phyloP scores from a whole-genome alignment of 2,888 invertebrate species.

The Trypoxylon attenuatum region DNA sequence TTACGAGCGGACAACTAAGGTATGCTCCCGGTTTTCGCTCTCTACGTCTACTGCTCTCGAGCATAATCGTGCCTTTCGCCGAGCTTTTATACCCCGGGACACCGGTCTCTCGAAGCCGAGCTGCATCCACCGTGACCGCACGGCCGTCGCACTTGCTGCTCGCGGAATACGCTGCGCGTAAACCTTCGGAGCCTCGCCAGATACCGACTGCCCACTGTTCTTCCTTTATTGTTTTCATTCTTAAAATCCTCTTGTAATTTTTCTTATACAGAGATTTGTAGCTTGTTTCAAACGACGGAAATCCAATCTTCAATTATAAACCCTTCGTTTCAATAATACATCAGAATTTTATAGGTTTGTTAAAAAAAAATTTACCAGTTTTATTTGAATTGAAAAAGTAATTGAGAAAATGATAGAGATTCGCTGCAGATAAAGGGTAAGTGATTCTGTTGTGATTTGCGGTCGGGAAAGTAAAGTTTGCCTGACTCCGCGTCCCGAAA shows the following conservation, averaged over 20 bases:
- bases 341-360: no score
- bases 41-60: conserved; percentile 39
- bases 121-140: conserved; percentile 60
- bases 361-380: no score
- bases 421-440: no score
- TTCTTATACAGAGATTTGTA: no score
- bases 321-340: no score
- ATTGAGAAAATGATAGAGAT: no score
- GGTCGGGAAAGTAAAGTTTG: neutral
- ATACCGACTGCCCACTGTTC: conserved; percentile 25
- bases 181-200: conserved; percentile 48
- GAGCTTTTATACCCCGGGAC: conserved; percentile 50
- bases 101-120: conserved; percentile 29
- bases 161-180: conserved; percentile 50
- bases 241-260: no score
- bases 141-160: conserved; percentile 46
- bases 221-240: no score
- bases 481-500: conserved; percentile 7
- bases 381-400: no score
- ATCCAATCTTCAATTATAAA: no score
- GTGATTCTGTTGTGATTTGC: no score
- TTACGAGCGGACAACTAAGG: conserved; percentile 74
- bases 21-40: conserved; percentile 66
- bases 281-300: no score
- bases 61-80: conserved; percentile 58